Conservation (phyloP, 2,797 vertebrate genomes). For the Potorous gilbertii region DNA sequence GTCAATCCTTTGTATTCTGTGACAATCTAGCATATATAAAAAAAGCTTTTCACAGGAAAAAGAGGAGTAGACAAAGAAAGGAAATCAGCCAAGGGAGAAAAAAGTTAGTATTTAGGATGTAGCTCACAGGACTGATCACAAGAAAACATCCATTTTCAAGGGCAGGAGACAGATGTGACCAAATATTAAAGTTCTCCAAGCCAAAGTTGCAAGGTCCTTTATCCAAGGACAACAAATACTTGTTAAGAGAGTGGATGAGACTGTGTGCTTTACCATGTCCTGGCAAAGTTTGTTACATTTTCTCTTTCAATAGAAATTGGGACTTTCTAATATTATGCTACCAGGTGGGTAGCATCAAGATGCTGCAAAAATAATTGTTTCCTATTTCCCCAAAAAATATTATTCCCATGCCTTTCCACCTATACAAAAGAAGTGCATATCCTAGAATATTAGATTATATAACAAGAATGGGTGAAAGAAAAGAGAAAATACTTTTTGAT, state of each 20-base stretch:
- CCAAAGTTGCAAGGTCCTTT: not conserved
- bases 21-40: not conserved
- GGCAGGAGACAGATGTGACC: not conserved
- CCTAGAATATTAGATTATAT: not conserved
- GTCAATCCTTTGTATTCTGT: not conserved
- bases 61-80: not conserved
- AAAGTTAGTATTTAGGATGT: not conserved
- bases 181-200: not conserved
- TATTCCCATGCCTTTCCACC: not conserved
- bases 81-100: not conserved
- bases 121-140: not conserved
- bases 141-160: not conserved
- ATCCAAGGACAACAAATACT: not conserved
- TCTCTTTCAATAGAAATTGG: not conserved
- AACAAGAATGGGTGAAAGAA: not conserved
- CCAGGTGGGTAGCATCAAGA: not conserved
- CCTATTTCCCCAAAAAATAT: not conserved
- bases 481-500: not conserved
- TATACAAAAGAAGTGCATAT: not conserved
- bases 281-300: not conserved
- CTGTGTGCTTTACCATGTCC: not conserved
- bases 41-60: not conserved
- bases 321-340: not conserved
- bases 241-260: not conserved
- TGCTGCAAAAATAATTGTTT: not conserved